Conservation (phyloP, 2,113 vertebrate species). For the Tenebrosternarchus preto region DNA sequence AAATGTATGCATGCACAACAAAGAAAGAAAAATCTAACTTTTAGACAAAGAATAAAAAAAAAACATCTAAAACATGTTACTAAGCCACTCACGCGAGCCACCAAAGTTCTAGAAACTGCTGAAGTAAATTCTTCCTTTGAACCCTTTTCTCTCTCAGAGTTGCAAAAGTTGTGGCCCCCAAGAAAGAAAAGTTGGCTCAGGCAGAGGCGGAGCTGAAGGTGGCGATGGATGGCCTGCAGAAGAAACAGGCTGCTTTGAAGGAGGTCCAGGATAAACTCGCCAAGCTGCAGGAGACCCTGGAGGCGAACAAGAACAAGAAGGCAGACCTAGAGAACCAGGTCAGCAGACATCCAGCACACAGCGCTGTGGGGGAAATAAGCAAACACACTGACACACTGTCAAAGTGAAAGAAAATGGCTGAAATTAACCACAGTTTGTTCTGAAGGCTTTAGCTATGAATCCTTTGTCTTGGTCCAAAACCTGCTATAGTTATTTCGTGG, state of each 20-base stretch:
- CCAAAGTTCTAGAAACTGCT: neutral
- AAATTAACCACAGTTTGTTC: neutral
- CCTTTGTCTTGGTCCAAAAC: no score
- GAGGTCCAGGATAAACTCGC: constrained; percentile 83
- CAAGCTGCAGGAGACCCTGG: constrained; percentile 76
- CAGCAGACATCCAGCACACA: constrained; percentile 4
- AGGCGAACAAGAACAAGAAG: constrained; percentile 85
- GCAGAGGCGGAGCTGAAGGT: constrained; percentile 80
- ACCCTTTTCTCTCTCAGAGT: constrained; percentile 68
- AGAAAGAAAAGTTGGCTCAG: constrained; percentile 81
- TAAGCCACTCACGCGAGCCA: neutral
- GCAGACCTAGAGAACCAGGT: constrained; percentile 86
- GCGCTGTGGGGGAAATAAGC: neutral
- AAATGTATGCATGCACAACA: no score
- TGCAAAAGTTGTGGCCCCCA: constrained; percentile 85
- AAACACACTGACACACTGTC: neutral
- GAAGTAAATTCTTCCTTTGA: no score
- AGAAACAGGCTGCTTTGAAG: constrained; percentile 81
- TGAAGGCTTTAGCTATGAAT: no score
- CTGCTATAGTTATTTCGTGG: neutral
- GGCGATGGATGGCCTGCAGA: constrained; percentile 78
- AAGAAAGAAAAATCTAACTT: neutral
- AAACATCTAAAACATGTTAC: neutral
- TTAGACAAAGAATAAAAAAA: neutral
- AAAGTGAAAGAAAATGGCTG: neutral